Evolutionary conservation across 2,888 invertebrate species (phyloP).

Genomic region (Margaritifera margaritifera): DNA sequence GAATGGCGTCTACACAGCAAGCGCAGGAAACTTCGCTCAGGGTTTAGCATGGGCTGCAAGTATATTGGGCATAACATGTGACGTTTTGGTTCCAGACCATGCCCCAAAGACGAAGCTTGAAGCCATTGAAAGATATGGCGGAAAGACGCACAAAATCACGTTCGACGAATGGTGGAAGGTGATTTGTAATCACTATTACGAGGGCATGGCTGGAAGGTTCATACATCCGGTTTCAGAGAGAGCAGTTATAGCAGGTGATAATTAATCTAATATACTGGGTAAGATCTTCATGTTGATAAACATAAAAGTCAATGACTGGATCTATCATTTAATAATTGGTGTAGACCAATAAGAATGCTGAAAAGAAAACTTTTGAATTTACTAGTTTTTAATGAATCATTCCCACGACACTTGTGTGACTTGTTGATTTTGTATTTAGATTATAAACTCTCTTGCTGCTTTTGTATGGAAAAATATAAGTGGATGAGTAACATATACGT

Average conservation of each 20-base stretch:
- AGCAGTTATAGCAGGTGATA: slow-evolving; percentile 64
- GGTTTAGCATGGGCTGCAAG: slow-evolving; percentile 60
- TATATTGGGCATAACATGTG: slow-evolving; percentile 46
- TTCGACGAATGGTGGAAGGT: slow-evolving; percentile 66
- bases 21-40: slow-evolving; percentile 69
- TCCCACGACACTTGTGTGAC: not conserved
- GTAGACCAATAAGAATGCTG: too few species aligned
- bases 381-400: not conserved
- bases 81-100: slow-evolving; percentile 61
- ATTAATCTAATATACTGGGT: not conserved
- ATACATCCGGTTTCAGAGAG: slow-evolving; percentile 65
- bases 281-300: not conserved
- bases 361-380: not conserved
- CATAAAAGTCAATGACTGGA: too few species aligned
- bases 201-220: slow-evolving; percentile 56
- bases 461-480: not conserved
- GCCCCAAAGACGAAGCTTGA: slow-evolving; percentile 57
- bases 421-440: not conserved
- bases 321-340: too few species aligned
- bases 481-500: not conserved
- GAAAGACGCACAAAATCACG: slow-evolving; percentile 49
- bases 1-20: slow-evolving; percentile 65
- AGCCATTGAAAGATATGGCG: slow-evolving; percentile 49
- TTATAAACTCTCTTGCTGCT: not conserved
- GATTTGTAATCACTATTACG: slow-evolving; percentile 45